phyloP scores from a whole-genome alignment of 2,797 vertebrate species.

The Carapus acus region DNA sequence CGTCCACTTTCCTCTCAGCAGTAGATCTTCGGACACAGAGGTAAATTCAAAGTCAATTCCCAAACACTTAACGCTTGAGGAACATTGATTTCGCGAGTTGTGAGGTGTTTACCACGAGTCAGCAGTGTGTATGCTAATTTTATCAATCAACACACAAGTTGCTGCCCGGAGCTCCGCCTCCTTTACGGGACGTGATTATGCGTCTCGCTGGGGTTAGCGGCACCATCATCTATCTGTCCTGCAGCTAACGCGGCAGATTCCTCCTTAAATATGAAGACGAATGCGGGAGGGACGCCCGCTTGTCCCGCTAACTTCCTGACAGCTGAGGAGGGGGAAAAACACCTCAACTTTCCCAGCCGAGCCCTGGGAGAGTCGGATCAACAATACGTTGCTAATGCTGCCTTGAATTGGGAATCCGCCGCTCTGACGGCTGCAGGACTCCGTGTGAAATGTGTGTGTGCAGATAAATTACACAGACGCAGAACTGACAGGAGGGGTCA shows the following conservation, averaged over 20 bases:
- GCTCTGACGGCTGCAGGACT: too few relatives aligned
- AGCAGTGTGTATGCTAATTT: slow-evolving; percentile 59
- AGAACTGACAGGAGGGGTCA: too few relatives aligned
- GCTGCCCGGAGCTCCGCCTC: slow-evolving; percentile 43
- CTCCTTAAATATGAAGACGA: slow-evolving; percentile 11
- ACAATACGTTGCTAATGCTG: slow-evolving; percentile 29
- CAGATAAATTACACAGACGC: too few relatives aligned
- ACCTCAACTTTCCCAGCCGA: slow-evolving; percentile 19
- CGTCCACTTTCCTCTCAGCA: too few relatives aligned
- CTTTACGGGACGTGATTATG: slow-evolving; percentile 41
- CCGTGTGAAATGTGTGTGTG: not conserved
- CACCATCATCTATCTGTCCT: slow-evolving; percentile 21
- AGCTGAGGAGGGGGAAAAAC: slow-evolving; percentile 12
- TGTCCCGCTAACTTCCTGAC: slow-evolving; percentile 15
- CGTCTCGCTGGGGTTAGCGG: slow-evolving; percentile 19
- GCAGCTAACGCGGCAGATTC: slow-evolving; percentile 23
- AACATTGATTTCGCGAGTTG: slow-evolving; percentile 46
- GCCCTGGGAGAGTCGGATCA: slow-evolving; percentile 21
- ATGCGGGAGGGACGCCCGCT: slow-evolving; percentile 3
- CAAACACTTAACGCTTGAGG: slow-evolving; percentile 25
- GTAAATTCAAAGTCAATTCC: slow-evolving; percentile 27
- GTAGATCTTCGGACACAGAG: too few relatives aligned
- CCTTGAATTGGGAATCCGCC: slow-evolving; percentile 23
- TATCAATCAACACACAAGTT: slow-evolving; percentile 58
- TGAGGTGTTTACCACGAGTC: slow-evolving; percentile 47